Conservation (phyloP, 1,140 invertebrate species). For the Tyrophagus putrescentiae region DNA sequence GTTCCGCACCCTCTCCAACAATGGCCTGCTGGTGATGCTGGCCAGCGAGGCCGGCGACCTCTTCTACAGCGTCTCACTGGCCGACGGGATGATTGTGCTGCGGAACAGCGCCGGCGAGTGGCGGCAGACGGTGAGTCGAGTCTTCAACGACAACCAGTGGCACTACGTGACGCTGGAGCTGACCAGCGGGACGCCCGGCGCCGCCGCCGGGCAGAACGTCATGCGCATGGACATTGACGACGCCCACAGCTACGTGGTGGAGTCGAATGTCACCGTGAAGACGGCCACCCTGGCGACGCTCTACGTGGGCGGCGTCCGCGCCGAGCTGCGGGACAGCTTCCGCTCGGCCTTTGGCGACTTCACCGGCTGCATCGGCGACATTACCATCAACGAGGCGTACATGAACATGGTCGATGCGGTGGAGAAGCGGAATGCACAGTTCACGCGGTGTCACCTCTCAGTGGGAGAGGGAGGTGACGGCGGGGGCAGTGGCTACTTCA, state of each 20-base stretch:
- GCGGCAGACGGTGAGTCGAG: constrained; percentile 41
- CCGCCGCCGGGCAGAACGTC: too few relatives aligned
- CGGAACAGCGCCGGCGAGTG: constrained; percentile 37
- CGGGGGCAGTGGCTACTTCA: background rate
- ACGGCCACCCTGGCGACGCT: constrained; percentile 34
- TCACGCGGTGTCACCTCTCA: constrained; percentile 47
- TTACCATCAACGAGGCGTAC: constrained; percentile 60
- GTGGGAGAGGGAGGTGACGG: constrained; percentile 20
- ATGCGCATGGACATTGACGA: constrained; percentile 68
- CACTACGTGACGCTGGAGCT: constrained; percentile 72
- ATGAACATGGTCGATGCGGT: constrained; percentile 61
- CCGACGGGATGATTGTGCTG: constrained; percentile 51
- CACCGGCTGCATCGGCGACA: constrained; percentile 69
- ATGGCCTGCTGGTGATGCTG: constrained; percentile 62
- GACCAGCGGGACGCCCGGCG: too few relatives aligned
- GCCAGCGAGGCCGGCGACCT: constrained; percentile 46
- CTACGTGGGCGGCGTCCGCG: constrained; percentile 69
- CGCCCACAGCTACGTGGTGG: constrained; percentile 4
- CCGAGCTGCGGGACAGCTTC: constrained; percentile 34
- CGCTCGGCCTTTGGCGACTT: constrained; percentile 36
- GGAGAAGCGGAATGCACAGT: constrained; percentile 44
- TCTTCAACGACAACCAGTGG: constrained; percentile 76
- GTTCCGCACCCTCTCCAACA: constrained; percentile 60
- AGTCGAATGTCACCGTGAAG: background rate
- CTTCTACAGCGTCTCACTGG: constrained; percentile 49